Evolutionary conservation across 2,797 vertebrate species (phyloP), one percentile per base, ranked within the genome.

Genomic region (Sciaenops ocellatus): DNA sequence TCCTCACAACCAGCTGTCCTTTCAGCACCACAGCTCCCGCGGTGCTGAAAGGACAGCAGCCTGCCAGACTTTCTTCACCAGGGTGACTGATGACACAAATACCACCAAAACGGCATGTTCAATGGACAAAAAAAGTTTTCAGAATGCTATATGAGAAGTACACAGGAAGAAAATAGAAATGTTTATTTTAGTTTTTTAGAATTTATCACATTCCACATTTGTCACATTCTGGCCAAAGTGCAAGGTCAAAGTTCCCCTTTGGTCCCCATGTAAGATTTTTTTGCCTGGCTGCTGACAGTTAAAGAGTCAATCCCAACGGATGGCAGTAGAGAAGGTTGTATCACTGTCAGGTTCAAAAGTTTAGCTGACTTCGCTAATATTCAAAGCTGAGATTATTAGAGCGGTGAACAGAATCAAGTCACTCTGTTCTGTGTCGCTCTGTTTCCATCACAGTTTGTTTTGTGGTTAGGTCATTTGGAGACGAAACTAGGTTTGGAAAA

Each of bases 1-100:
- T 85, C 77, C 74, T 86, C 74, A 71, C 42, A 81, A 78, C 55
- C 85, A 81, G 85, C 77, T 71, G 84, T 87, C 72, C 51, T 28
- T 82, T 86, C 76, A 82, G 73, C 65, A 63, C 69, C 65, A 47
- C 55, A 52, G 54, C 38, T 78, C 76, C 73, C 12, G 7, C 6
- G 7, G 73, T 71, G 75, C 80, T 76, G 59, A 79, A 78, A 66
- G 51, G 50, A 79, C 77, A 74, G 79, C 81, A 84, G 72, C 50
- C 50, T 2, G 69, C 17, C 56, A 62, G 44, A 28, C 63, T 26
- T 26, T 63, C 62, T 71, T 70, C 51, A 76, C 44, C 41, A n/a
- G 41, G 13, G 42, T 68, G 69, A 77, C 56, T 60, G 16, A 51
- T 71, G 54, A 73, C 50, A 54, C 61, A 69, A 67, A 77, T 24